A percentile compares a stretch with the other conserved stretches of the same genome.
phyloP scores from a whole-genome alignment of 2,888 invertebrate genomes.

The Embidobia sp. region DNA sequence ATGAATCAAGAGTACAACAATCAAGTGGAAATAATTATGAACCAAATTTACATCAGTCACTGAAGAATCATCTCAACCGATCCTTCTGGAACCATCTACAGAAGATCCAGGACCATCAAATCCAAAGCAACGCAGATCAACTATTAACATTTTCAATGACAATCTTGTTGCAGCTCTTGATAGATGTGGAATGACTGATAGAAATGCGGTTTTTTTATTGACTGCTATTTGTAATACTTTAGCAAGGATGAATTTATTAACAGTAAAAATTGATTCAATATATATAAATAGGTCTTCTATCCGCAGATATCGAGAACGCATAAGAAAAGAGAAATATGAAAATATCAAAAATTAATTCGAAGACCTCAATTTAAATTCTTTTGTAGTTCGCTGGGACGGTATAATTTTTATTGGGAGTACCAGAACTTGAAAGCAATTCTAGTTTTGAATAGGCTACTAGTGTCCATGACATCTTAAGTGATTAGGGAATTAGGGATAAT shows the following conservation, averaged over 20 bases:
- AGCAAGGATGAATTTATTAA: conserved; percentile 7
- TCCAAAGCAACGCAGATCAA: background rate
- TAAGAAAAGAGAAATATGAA: background rate
- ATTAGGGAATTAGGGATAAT: conserved; percentile 7
- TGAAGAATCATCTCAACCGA: no score
- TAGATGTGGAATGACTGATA: conserved; percentile 1
- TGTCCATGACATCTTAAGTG: conserved; percentile 4
- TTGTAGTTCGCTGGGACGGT: conserved; percentile 4
- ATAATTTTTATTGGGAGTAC: background rate
- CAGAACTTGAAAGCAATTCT: no score
- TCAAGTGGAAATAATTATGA: no score
- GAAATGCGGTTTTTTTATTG: conserved; percentile 15
- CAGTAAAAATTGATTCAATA: conserved; percentile 7
- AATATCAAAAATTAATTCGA: conserved; percentile 5
- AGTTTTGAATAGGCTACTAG: no score
- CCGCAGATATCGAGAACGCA: background rate
- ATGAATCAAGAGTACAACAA: no score
- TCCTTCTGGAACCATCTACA: no score
- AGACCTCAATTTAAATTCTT: background rate
- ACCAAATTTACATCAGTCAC: no score
- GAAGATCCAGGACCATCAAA: background rate
- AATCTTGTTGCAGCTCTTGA: background rate
- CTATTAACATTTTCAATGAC: background rate
- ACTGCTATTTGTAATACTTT: conserved; percentile 9
- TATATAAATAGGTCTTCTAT: conserved; percentile 22